Evolutionary conservation across 2,113 vertebrate genomes (phyloP).

Genomic region (Eudyptes chrysolophus): DNA sequence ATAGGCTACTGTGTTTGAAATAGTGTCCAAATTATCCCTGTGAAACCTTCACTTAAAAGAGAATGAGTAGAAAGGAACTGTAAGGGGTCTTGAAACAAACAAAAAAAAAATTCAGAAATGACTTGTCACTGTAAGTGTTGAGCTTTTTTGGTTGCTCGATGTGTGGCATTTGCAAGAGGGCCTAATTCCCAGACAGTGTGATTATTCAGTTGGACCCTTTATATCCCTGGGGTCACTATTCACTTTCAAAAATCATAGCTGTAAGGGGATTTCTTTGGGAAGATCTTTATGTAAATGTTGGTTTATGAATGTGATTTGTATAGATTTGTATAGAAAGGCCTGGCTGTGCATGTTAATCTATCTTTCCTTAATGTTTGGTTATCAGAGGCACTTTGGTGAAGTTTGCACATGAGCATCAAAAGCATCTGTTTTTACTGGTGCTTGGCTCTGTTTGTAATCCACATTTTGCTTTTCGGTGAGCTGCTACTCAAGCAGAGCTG

Average conservation of each 20-base stretch:
- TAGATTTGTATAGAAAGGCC: not conserved
- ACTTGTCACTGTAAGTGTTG: not conserved
- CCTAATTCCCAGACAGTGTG: not conserved
- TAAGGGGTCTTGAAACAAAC: not conserved
- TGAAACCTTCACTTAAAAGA: not conserved
- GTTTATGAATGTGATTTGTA: not conserved
- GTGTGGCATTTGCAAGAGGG: not conserved
- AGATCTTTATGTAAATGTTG: not conserved
- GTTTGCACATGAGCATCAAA: not conserved
- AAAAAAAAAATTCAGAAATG: not conserved
- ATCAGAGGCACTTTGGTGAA: not conserved
- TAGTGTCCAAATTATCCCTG: not conserved
- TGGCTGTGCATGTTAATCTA: not conserved
- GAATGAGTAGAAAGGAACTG: not conserved
- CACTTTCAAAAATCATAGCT: not conserved
- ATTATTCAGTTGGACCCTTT: not conserved
- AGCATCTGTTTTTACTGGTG: not conserved
- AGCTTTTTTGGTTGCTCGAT: not conserved
- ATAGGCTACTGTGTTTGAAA: not conserved
- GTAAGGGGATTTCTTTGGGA: not conserved
- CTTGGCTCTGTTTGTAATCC: not conserved
- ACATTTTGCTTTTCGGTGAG: not conserved
- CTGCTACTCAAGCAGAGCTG: not conserved
- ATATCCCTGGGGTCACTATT: not conserved
- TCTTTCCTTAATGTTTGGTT: not conserved